Base-by-base conservation (phyloP, 2,113 vertebrate species). In the Paradoxurus hermaphroditus region DNA sequence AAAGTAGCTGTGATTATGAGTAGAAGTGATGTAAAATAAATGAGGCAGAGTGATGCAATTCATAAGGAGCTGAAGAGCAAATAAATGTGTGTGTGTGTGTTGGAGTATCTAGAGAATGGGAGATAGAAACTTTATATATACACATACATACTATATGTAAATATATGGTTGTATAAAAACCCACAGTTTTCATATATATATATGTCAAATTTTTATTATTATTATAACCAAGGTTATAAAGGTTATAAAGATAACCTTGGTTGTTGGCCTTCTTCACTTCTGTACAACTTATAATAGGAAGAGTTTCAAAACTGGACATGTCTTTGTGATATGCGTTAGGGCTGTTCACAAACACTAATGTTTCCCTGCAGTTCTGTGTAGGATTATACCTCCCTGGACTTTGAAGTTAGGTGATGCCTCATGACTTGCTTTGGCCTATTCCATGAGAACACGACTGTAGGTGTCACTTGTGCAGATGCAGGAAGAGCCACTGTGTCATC, bases 401-500 rank as follows among this genome's bases (percentile, higher is more conserved):
- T 78, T 62, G 49, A 81, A 62, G 4, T 63, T 67, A 51, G 14
- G 7, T 4, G 10, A 29, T 4, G 13, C 29, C 11, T 49, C 1
- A 10, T 46, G 25, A 79, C 4, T 41, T 95, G 65, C 73, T 51
- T 83, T 93, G 31, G 10, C 1, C 25, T 67, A 14, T 49, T 1
- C 21, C 84, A 29, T 34, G 11, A 53, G 65, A 87, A 5, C 0
- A 19, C 13, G 11, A 70, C 59, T 39, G 0, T 39, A 9, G 0
- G 10, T 36, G 3, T 44, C 10, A 27, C 4, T 36, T 34, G 49
- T 29, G 14, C 21, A 34, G 4, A 67, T 18, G 3, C 8, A 19
- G 62, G 27, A 67, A 51, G 21, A 68, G 12, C 31, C 18, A 4
- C 0, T 7, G 5, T 83, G 5, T 3, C 41, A 0, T 3, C 12